Percentiles rank a stretch among this genome's conserved stretches.
Conservation (phyloP, 30 jellyfish, hydroid and myxozoan genomes). For the Aurelia sp. region DNA sequence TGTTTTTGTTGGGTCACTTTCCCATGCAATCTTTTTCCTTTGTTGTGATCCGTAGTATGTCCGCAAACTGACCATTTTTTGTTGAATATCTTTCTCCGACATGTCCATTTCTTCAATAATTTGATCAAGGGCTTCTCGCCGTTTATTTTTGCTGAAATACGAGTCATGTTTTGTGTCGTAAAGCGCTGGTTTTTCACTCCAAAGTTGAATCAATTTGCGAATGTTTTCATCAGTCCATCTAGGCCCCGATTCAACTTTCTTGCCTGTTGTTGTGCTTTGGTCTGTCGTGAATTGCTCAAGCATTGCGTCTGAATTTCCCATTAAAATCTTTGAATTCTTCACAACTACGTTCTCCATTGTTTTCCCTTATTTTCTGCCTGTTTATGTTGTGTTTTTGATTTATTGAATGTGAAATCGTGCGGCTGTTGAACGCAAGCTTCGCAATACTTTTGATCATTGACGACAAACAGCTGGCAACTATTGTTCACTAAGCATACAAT, state of each 20-base stretch:
- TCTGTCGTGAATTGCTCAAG: too few relatives aligned
- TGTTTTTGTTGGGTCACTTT: constrained; percentile 26
- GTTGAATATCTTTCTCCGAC: constrained; percentile 64
- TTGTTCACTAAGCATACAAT: constrained; percentile 20
- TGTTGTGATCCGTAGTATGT: constrained; percentile 86
- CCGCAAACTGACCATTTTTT: constrained; percentile 83
- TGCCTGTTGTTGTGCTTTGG: too few relatives aligned
- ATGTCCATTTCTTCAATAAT: constrained; percentile 58
- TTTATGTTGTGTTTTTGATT: too few relatives aligned
- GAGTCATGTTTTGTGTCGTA: constrained; percentile 71
- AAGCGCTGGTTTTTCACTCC: constrained; percentile 78
- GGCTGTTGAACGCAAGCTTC: background rate
- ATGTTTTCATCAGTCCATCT: constrained; percentile 79
- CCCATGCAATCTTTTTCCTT: constrained; percentile 73
- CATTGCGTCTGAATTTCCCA: too few relatives aligned
- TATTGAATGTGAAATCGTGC: too few relatives aligned
- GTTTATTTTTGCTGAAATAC: constrained; percentile 65
- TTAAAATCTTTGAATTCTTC: too few relatives aligned
- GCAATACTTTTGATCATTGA: constrained; percentile 22
- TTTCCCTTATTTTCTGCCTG: too few relatives aligned
- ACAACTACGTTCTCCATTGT: too few relatives aligned
- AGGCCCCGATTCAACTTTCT: too few relatives aligned
- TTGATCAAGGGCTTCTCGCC: constrained; percentile 74
- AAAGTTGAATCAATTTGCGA: constrained; percentile 51
- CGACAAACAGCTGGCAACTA: constrained; percentile 32